Evolutionary conservation across 2,113 vertebrate species (phyloP).

Genomic region (Kryptolebias marmoratus): DNA sequence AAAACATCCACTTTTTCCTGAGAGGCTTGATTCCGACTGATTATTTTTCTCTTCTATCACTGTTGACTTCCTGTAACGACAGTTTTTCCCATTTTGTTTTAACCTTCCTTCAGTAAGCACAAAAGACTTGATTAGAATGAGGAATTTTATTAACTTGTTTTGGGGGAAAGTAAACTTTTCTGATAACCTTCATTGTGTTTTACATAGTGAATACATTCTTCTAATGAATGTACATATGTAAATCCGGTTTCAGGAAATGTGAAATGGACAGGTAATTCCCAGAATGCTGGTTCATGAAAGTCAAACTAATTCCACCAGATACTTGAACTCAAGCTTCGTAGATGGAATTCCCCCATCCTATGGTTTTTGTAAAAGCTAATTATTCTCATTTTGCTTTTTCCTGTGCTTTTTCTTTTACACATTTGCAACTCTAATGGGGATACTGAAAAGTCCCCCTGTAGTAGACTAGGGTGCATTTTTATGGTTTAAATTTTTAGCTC

Average conservation of each 20-base stretch:
- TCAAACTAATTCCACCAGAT: neutral
- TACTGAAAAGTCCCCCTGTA: too few relatives aligned
- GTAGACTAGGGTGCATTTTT: too few relatives aligned
- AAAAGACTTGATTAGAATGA: neutral
- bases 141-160: neutral
- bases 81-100: neutral
- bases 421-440: too few relatives aligned
- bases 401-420: neutral
- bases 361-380: neutral
- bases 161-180: neutral
- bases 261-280: neutral
- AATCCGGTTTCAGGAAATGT: neutral
- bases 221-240: neutral
- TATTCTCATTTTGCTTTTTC: neutral
- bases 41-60: neutral
- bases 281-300: neutral
- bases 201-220: neutral
- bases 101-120: neutral
- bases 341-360: too few relatives aligned
- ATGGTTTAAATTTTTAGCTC: too few relatives aligned
- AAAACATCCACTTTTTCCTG: constrained; percentile 8
- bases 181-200: neutral
- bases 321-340: too few relatives aligned
- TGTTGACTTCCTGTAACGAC: neutral
- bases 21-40: neutral